Evolutionary conservation across 2,113 vertebrate species (phyloP), one percentile per base, ranked within the genome.

Genomic region (Ariopsis seemanni): DNA sequence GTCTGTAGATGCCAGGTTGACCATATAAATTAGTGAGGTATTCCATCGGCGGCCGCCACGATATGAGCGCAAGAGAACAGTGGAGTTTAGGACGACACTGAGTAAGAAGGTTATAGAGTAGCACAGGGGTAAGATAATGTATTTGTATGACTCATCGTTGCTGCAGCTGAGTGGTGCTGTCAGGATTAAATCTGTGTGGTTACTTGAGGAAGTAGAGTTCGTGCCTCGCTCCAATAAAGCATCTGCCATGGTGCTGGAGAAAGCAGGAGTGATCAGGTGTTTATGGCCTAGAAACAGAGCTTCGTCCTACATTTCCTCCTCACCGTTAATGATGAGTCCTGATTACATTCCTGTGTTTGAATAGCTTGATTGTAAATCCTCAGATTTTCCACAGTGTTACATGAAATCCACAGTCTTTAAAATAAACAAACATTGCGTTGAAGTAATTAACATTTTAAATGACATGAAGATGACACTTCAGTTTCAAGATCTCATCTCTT

Each of bases 1-100:
- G 89, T 97, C 96, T 0, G 95, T 96, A 89, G 95, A 94, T n/a
- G 95, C 95, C 91, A 97, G 89, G 89, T 97, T 97, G 77, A 97
- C 91, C 95, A 96, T 95, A 88, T 97, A 97, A 89, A 96, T 94
- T 30, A 96, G 96, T 3, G 96, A 97, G 77, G 94, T 96, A 85
- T 95, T 97, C 96, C 96, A 97, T 86, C 93, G 93, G 1, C 63
- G 83, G 15, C 69, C 78, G 0, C 91, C 90, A 0, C 95, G 89
- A 82, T 94, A 95, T 20, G 95, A 95, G n/a, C 95, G 94, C 30
- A 94, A 90, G 74, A 96, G 92, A 52, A 96, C 95, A 60, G 96
- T 94, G 0, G 95, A 96, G 93, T 96, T 96, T 7, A 96, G 94
- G 10, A 89, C 91, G 14, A 96, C 90, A 91, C 95, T 96, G 89